A percentile compares a stretch with the other conserved stretches of the same genome.
Conservation (phyloP, 1,140 invertebrate genomes). For the Hycleus cichorii region DNA sequence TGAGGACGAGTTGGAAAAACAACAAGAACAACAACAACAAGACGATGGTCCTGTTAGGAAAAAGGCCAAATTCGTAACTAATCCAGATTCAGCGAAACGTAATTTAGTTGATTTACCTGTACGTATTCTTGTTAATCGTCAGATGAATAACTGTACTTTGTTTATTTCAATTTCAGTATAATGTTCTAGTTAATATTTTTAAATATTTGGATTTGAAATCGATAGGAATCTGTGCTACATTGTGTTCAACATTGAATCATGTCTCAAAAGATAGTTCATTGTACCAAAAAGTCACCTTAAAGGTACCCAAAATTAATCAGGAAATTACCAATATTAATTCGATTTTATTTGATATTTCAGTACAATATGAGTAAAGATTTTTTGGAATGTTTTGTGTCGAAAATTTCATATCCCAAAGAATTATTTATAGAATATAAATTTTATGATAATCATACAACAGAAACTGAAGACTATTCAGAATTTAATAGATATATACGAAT, state of each 20-base stretch:
- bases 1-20: too few species aligned
- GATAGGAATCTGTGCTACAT: slow-evolving; percentile 21
- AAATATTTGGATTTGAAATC: slow-evolving; percentile 27
- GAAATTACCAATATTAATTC: not conserved
- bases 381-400: slow-evolving; percentile 24
- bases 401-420: slow-evolving; percentile 20
- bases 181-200: slow-evolving; percentile 24
- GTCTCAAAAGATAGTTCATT: slow-evolving; percentile 23
- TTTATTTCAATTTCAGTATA: slow-evolving; percentile 16
- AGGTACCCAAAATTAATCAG: slow-evolving; percentile 13
- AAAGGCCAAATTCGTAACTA: slow-evolving; percentile 13
- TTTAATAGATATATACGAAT: slow-evolving; percentile 21
- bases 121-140: slow-evolving; percentile 4
- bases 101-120: slow-evolving; percentile 20
- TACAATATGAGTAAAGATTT: slow-evolving; percentile 24
- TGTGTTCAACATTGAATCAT: slow-evolving; percentile 26
- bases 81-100: not conserved
- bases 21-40: not conserved
- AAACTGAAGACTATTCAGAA: slow-evolving; percentile 21
- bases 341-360: slow-evolving; percentile 16
- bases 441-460: slow-evolving; percentile 18
- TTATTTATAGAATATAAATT: slow-evolving; percentile 24
- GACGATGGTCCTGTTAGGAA: slow-evolving; percentile 18
- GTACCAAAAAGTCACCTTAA: slow-evolving; percentile 23
- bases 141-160: not conserved